Percentiles rank a stretch among this genome's conserved stretches.
phyloP scores from a whole-genome alignment of 2,888 invertebrate genomes.

The Drosophila niveifrons region DNA sequence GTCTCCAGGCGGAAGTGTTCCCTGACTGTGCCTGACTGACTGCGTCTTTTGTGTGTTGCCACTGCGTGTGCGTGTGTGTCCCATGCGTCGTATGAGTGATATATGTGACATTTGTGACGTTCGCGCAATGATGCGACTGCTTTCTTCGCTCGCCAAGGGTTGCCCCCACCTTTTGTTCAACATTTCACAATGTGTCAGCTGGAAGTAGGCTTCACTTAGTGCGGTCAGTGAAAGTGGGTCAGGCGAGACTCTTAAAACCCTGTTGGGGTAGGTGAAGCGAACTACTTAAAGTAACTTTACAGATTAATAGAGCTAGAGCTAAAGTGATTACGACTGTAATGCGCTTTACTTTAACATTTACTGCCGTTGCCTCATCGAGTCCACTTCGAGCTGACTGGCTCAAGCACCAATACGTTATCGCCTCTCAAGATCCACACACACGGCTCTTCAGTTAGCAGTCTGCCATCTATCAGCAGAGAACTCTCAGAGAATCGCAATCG shows the following conservation, averaged over 20 bases:
- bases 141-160: slow-evolving; percentile 49
- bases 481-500: slow-evolving; percentile 25
- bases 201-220: slow-evolving; percentile 51
- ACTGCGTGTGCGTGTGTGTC: slow-evolving; percentile 46
- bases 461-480: slow-evolving; percentile 52
- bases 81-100: slow-evolving; percentile 67
- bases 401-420: slow-evolving; percentile 66
- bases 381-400: slow-evolving; percentile 49
- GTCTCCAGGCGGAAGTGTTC: slow-evolving; percentile 55
- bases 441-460: slow-evolving; percentile 4
- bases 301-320: background rate
- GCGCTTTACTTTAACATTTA: slow-evolving; percentile 4
- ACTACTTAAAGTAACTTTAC: background rate
- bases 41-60: slow-evolving; percentile 28
- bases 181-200: slow-evolving; percentile 58
- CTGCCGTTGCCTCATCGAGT: slow-evolving; percentile 17
- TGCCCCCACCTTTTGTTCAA: slow-evolving; percentile 63
- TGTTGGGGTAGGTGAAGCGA: slow-evolving; percentile 60
- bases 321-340: background rate
- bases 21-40: slow-evolving; percentile 1
- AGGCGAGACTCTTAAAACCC: slow-evolving; percentile 33
- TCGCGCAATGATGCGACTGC: background rate
- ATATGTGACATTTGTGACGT: slow-evolving; percentile 53
- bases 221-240: slow-evolving; percentile 72
- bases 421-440: slow-evolving; percentile 56